These are phyloP conservation scores for Theocolax elegans DNA, from an alignment of 1,140 invertebrate genomes.

Conservation along the genomic window DNA sequence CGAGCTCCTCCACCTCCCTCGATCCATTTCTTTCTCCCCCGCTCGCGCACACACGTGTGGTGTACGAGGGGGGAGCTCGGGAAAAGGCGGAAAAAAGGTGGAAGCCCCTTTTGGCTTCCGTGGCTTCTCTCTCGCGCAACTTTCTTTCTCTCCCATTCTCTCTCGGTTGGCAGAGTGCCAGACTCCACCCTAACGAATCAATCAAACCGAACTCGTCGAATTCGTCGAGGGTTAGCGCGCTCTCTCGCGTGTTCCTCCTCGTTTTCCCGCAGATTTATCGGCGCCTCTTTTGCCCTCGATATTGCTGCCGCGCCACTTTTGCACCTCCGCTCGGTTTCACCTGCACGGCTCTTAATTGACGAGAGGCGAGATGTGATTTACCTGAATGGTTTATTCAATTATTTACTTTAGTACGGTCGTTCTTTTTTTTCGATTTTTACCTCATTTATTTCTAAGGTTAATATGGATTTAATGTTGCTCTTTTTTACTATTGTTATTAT, in stretches of 20 bases:
- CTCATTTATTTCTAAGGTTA: no score
- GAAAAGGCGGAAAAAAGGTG: conserved; percentile 10
- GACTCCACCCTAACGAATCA: conserved; percentile 62
- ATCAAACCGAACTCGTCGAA: conserved; percentile 51
- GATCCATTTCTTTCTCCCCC: conserved; percentile 4
- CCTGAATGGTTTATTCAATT: no score
- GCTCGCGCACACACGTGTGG: background rate
- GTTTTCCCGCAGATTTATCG: background rate
- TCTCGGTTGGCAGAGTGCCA: conserved; percentile 33
- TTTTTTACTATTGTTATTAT: no score
- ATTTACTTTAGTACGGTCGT: no score
- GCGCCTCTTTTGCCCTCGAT: background rate
- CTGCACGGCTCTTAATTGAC: no score
- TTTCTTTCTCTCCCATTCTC: conserved; percentile 18
- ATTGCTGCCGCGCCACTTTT: no score
- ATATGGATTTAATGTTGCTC: no score
- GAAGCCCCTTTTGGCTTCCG: background rate
- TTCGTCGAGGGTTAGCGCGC: background rate
- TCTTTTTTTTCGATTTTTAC: no score
- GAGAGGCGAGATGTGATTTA: no score
- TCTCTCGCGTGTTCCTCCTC: background rate
- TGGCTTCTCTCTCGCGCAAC: background rate
- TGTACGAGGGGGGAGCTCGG: no score
- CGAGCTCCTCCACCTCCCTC: conserved; percentile 18
- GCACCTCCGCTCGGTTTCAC: no score